Base-by-base conservation (phyloP, 2,888 invertebrate genomes). In the Ptilodon capucinus region DNA sequence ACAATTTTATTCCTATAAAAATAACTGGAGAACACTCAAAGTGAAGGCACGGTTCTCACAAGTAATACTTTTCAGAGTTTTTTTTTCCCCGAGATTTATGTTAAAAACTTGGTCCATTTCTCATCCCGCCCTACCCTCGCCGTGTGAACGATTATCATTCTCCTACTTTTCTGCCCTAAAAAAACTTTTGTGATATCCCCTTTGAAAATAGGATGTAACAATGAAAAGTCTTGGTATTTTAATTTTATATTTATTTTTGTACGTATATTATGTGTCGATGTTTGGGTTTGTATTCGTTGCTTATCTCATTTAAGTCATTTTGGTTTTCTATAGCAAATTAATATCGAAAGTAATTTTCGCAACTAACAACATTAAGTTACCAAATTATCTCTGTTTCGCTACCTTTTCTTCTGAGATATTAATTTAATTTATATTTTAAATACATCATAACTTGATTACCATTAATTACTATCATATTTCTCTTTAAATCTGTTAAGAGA, bases 111-210 rank as follows among this genome's bases (percentile, higher is more conserved):
- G 51, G 68, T 65, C 78, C 83, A 86, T 90, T 88, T 84, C 81
- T 90, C 90, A 87, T 86, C 82, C 84, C 82, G 77, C 79, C 71
- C 71, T 66, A 53, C 64, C 60, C 54, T 53, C 68, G 65, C 64
- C 69, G 79, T 84, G 80, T 81, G 84, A 84, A 84, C 84, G 87
- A 87, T 88, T 87, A 88, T 88, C 84, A 81, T 86, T 81, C 81
- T 74, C 68, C 57, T 77, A 71, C 75, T 75, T 74, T 79, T 69
- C 55, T 53, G 46, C 47, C 64, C 52, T 59, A 60, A 56, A 73
- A 78, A 68, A 66, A 55, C 60, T 57, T 72, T 71, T 73, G 74
- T 67, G 65, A 72, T 70, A 69, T 67, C 65, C 61, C 64, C 64
- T 64, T 63, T 56, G 46, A 54, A 68, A 68, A 64, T 61, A 57